Evolutionary conservation across 2,888 invertebrate genomes (phyloP).

Genomic region (Synergus umbraculus): DNA sequence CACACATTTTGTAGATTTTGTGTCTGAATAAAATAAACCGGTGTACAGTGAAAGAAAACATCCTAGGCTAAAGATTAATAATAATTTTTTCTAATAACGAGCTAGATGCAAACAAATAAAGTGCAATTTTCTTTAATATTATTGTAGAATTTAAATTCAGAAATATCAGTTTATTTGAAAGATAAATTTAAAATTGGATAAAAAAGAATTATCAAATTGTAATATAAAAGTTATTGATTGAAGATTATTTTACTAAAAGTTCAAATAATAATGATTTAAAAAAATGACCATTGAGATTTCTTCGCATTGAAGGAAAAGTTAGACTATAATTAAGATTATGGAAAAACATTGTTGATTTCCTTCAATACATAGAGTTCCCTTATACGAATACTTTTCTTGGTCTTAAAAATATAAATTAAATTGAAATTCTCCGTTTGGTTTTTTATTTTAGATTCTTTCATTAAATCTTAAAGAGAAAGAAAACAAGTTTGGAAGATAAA

Average conservation of each 20-base stretch:
- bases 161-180: too few relatives aligned
- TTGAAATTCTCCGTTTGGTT: background rate
- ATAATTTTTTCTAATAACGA: too few relatives aligned
- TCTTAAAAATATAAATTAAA: background rate
- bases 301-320: too few relatives aligned
- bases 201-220: too few relatives aligned
- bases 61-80: background rate
- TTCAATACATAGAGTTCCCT: background rate
- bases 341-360: background rate
- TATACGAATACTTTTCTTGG: background rate
- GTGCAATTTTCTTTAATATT: too few relatives aligned
- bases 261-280: background rate
- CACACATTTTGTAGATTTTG: background rate
- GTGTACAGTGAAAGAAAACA: background rate
- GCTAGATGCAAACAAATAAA: too few relatives aligned
- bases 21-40: background rate
- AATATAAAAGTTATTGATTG: too few relatives aligned
- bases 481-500: background rate
- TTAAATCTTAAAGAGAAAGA: background rate
- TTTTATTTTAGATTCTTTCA: background rate
- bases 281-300: background rate
- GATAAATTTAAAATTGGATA: too few relatives aligned
- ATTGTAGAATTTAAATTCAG: too few relatives aligned
- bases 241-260: too few relatives aligned
- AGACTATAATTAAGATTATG: too few relatives aligned